Evolutionary conservation across 1,140 invertebrate genomes (phyloP), one percentile per base, ranked within the genome.

Genomic region (Leptonema lineaticorne): DNA sequence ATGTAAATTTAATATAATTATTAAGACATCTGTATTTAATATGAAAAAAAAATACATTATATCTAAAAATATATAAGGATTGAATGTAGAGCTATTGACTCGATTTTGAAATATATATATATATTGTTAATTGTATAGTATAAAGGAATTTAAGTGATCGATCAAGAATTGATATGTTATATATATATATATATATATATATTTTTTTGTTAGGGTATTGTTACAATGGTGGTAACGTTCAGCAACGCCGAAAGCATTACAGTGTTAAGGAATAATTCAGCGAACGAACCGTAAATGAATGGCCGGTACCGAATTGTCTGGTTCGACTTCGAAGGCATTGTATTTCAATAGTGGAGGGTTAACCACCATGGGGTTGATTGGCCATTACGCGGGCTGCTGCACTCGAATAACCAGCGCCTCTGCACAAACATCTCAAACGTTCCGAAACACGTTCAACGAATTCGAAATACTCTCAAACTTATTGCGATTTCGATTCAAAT

Each of bases 321-420:
- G 20, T n/a, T 24, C 50, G 24, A 11, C 22, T 20, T 11, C 2
- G 50, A 24, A 24, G 50, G 22, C 57, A 37, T 30, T 59, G 57
- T 30, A 20, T 18, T 16, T 53, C 24, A 11, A 1, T 20, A 5
- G 16, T 14, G 28, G 28, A n/a, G 14, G 28, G 18, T 37, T 9
- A 33, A 16, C 57, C 57, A 8, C 28, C 16, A 11, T 48, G 57
- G 60, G 68, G 62, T 8, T 67, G 65, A 67, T 69, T 69, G 68
- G 29, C 68, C 68, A 69, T 69, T 69, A 69, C 63, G 33, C 63
- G 68, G 50, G 37, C 29, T 63, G 27, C 53, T 69, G 66, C 68
- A 69, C 68, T 41, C 63, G 68, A 65, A 60, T 68, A 29, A 20
- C 24, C 33, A 24, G 29, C 37, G 24, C 46, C 8, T 59, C 56